Conservation (phyloP, 2,797 vertebrate genomes). For the Labroides dimidiatus region DNA sequence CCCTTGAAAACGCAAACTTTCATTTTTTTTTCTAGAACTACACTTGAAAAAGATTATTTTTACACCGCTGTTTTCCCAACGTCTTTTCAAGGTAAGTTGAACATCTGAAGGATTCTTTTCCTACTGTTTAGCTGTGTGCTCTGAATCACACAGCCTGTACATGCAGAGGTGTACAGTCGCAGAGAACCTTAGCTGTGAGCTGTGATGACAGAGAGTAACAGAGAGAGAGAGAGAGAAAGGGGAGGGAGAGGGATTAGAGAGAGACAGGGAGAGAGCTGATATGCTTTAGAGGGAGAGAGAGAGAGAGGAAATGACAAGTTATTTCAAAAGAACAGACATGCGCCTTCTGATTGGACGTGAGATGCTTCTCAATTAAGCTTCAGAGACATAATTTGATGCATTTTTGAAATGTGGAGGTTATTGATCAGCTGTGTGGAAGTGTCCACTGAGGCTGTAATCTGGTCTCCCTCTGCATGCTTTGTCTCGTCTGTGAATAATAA, state of each 20-base stretch:
- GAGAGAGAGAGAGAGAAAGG: not conserved
- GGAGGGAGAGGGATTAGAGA: constrained; percentile 2
- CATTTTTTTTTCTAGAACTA: not conserved
- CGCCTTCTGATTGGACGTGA: constrained; percentile 59
- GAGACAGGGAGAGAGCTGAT: constrained; percentile 46
- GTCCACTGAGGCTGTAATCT: constrained; percentile 58
- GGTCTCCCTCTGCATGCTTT: constrained; percentile 42
- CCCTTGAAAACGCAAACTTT: not conserved
- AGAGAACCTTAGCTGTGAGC: constrained; percentile 29
- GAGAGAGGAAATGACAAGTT: constrained; percentile 61
- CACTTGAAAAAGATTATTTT: not conserved
- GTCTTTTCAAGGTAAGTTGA: not conserved
- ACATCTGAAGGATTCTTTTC: not conserved
- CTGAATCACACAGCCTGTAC: constrained; percentile 20
- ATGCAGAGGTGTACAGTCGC: constrained; percentile 47
- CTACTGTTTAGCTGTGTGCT: not conserved
- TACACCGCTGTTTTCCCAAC: not conserved
- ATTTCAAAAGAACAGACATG: constrained; percentile 66
- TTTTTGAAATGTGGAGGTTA: constrained; percentile 64
- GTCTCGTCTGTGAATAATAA: constrained; percentile 55
- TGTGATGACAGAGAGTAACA: constrained; percentile 27
- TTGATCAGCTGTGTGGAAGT: constrained; percentile 68
- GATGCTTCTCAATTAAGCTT: constrained; percentile 62
- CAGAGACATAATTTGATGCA: constrained; percentile 33
- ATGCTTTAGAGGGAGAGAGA: constrained; percentile 37